Evolutionary conservation across 2,888 invertebrate genomes (phyloP).

Genomic region (Leucoptera coffeella): DNA sequence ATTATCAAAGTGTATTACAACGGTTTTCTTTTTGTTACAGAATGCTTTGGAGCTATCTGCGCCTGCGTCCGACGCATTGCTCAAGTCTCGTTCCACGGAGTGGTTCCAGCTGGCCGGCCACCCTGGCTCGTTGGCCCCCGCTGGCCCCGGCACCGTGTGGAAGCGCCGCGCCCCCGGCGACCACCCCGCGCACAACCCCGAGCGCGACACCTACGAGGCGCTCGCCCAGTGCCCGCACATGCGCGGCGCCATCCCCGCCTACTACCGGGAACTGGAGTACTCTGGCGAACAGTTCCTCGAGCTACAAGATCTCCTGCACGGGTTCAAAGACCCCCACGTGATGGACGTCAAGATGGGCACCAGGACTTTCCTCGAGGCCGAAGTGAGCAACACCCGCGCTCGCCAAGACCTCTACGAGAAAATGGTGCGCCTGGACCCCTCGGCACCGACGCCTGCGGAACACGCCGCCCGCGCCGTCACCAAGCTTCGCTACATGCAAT

Average conservation of each 20-base stretch:
- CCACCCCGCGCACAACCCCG: slow-evolving; percentile 65
- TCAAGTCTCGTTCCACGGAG: slow-evolving; percentile 61
- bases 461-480: slow-evolving; percentile 79
- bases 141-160: slow-evolving; percentile 90
- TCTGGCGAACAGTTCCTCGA: slow-evolving; percentile 84
- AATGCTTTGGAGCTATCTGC: slow-evolving; percentile 88
- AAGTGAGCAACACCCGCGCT: slow-evolving; percentile 82
- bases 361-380: slow-evolving; percentile 91
- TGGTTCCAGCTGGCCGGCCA: slow-evolving; percentile 95
- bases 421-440: slow-evolving; percentile 88
- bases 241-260: slow-evolving; percentile 72
- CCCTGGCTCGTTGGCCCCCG: slow-evolving; percentile 87
- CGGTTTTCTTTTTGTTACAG: slow-evolving; percentile 49
- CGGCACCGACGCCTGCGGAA: slow-evolving; percentile 81
- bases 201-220: slow-evolving; percentile 72
- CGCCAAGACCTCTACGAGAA: slow-evolving; percentile 89
- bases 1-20: no score
- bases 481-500: slow-evolving; percentile 95
- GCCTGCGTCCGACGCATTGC: slow-evolving; percentile 80
- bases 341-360: slow-evolving; percentile 98
- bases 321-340: slow-evolving; percentile 86
- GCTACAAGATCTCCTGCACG: slow-evolving; percentile 87
- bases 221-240: slow-evolving; percentile 69
- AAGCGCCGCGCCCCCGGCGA: slow-evolving; percentile 74
- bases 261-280: slow-evolving; percentile 77